phyloP scores from a whole-genome alignment of 2,888 invertebrate species.

The Drosophila peninsularis region DNA sequence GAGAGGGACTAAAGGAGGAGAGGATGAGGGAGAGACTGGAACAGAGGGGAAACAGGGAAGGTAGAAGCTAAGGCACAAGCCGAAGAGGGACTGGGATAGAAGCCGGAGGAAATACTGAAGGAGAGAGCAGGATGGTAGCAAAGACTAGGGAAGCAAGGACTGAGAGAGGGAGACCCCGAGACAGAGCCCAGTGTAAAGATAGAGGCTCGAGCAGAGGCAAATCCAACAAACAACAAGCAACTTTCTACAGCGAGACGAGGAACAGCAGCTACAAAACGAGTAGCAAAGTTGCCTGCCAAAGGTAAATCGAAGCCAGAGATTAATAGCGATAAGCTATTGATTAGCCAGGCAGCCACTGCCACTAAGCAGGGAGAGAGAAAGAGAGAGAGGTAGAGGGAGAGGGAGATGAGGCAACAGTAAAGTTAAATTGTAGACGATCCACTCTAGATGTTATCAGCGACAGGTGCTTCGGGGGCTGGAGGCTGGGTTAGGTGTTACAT shows the following conservation, averaged over 20 bases:
- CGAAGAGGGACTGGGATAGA: too few relatives aligned
- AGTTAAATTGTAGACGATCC: conserved; percentile 63
- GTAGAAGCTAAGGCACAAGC: not conserved
- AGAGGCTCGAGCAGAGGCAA: conserved; percentile 15
- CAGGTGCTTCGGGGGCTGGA: conserved; percentile 21
- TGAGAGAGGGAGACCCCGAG: not conserved
- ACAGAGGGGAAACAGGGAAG: not conserved
- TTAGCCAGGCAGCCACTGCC: conserved; percentile 69
- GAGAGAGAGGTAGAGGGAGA: not conserved
- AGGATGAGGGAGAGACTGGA: not conserved
- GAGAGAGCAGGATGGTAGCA: not conserved
- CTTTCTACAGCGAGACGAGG: conserved; percentile 16
- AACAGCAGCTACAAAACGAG: conserved; percentile 67
- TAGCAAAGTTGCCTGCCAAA: conserved; percentile 75
- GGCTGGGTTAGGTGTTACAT: conserved; percentile 69
- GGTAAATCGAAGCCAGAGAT: conserved; percentile 80
- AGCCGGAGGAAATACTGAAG: not conserved
- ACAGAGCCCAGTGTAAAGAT: not conserved
- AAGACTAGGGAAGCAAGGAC: not conserved
- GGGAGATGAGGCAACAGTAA: conserved; percentile 26
- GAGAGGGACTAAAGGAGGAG: too few relatives aligned
- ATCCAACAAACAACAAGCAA: conserved; percentile 6
- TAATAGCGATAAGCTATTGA: conserved; percentile 81
- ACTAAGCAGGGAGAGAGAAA: conserved; percentile 33
- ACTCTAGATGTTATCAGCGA: conserved; percentile 67